Evolutionary conservation across 1,140 invertebrate species (phyloP).

Genomic region (Lamellibrachia luymesi): DNA sequence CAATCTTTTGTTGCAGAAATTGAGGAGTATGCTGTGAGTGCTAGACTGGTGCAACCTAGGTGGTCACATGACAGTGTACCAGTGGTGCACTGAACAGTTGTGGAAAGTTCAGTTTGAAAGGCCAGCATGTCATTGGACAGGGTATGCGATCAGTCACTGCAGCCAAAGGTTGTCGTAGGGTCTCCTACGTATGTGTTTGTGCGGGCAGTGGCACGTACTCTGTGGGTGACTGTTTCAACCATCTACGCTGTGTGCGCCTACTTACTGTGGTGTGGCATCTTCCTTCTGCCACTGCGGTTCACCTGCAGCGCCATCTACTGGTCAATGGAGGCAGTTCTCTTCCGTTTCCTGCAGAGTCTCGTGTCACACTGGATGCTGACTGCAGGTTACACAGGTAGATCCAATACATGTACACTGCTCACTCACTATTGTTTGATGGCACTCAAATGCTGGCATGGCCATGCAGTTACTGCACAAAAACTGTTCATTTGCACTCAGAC

Average conservation of each 20-base stretch:
- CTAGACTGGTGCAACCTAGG: background rate
- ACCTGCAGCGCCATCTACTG: background rate
- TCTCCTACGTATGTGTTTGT: background rate
- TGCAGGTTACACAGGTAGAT: slow-evolving; percentile 10
- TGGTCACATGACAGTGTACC: background rate
- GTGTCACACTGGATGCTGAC: background rate
- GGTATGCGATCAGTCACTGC: background rate
- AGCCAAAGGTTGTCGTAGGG: background rate
- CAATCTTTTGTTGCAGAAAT: background rate
- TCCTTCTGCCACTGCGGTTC: background rate
- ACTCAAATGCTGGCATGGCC: too few species aligned
- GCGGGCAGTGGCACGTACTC: background rate
- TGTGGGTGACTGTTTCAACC: background rate
- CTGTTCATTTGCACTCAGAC: background rate
- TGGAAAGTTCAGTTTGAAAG: background rate
- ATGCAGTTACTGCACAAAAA: background rate
- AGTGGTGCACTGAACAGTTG: background rate
- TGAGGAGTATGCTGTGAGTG: background rate
- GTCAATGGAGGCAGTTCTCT: slow-evolving; percentile 3
- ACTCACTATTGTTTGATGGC: background rate
- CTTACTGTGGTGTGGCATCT: background rate
- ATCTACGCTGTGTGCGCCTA: background rate
- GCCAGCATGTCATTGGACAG: background rate
- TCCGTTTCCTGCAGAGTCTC: background rate
- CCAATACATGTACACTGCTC: background rate